phyloP scores from a whole-genome alignment of 2,113 vertebrate genomes.

The Indicator maculatus region DNA sequence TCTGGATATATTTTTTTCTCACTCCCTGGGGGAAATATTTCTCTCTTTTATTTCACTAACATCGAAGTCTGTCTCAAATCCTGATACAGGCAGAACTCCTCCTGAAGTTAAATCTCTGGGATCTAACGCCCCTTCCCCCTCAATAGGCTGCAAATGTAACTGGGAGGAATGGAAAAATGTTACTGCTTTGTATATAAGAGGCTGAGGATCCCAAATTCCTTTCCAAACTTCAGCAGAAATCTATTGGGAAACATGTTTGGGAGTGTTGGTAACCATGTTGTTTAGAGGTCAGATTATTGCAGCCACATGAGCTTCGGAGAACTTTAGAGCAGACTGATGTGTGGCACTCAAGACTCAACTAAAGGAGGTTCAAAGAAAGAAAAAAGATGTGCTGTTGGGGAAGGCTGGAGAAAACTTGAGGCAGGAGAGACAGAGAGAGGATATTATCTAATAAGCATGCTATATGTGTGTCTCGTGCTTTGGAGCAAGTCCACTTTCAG shows the following conservation, averaged over 20 bases:
- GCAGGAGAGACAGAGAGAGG: not conserved
- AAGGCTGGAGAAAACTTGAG: not conserved
- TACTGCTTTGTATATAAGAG: not conserved
- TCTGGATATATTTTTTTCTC: not conserved
- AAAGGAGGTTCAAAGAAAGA: not conserved
- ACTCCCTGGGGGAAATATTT: constrained; percentile 8
- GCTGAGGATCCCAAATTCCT: not conserved
- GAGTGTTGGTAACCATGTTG: not conserved
- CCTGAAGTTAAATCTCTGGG: not conserved
- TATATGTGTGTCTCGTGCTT: not conserved
- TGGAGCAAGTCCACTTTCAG: not conserved
- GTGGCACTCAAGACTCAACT: not conserved
- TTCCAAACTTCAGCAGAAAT: not conserved
- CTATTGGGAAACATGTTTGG: not conserved
- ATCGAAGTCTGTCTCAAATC: constrained; percentile 24
- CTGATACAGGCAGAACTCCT: not conserved
- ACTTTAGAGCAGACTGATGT: not conserved
- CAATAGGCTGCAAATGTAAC: not conserved
- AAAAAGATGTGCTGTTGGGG: not conserved
- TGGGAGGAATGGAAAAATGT: not conserved
- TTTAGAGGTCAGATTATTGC: not conserved
- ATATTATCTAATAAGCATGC: not conserved
- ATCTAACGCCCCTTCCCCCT: not conserved
- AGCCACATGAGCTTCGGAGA: not conserved
- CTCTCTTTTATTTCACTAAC: constrained; percentile 3